Percentiles rank a stretch among this genome's conserved stretches.
phyloP scores from a whole-genome alignment of 2,797 vertebrate genomes.

The Manis pentadactyla region DNA sequence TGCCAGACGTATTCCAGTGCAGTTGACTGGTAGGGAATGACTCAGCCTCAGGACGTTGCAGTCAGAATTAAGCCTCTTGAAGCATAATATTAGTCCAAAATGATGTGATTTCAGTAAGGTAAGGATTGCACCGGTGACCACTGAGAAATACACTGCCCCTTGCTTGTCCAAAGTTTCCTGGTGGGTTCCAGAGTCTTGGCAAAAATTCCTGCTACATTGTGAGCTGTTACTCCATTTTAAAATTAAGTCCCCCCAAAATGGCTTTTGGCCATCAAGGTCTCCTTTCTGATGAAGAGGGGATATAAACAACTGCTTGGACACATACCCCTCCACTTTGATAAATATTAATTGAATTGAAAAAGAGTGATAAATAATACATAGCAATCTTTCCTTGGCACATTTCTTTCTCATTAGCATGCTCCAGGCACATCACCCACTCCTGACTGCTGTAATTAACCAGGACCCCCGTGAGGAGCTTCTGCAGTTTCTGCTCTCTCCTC shows the following conservation, averaged over 20 bases:
- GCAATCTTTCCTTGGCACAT: background rate
- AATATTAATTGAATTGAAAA: background rate
- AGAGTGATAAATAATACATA: accelerated
- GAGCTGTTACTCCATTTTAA: background rate
- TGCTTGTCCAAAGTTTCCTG: background rate
- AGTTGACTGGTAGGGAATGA: background rate
- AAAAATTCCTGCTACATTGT: background rate
- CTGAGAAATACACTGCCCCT: background rate
- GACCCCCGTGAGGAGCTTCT: background rate
- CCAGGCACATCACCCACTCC: background rate
- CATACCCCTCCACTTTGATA: background rate
- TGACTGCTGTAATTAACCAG: background rate
- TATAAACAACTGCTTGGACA: background rate
- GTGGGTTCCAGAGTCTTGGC: background rate
- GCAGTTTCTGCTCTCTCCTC: background rate
- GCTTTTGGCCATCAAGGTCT: background rate
- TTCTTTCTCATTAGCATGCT: background rate
- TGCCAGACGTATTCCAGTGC: background rate
- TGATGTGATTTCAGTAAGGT: background rate
- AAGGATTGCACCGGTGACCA: accelerated
- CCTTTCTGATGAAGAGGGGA: background rate
- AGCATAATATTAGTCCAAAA: background rate
- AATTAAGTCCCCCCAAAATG: background rate
- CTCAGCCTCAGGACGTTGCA: background rate
- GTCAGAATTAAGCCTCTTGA: background rate